Conservation (phyloP, 2,797 vertebrate species). For the Lepidocolaptes lacrymiger region DNA sequence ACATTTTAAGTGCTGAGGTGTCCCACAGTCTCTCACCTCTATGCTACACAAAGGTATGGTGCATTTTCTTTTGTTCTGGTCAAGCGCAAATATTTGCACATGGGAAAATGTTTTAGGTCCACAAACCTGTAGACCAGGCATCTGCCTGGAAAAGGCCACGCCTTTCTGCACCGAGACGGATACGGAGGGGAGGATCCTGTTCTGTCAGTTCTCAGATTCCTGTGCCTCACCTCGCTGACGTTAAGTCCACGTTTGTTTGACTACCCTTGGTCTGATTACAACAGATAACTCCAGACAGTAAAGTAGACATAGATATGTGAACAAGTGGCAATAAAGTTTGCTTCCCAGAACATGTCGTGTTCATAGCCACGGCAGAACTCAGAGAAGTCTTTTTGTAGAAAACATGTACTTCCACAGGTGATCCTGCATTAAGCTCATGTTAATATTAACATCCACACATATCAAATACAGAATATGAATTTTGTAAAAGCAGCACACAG, state of each 20-base stretch:
- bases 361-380: background rate
- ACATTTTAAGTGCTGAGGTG: constrained; percentile 76
- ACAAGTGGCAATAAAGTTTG: background rate
- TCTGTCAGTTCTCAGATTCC: constrained; percentile 58
- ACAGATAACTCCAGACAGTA: constrained; percentile 56
- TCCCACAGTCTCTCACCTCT: constrained; percentile 65
- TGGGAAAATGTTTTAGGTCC: constrained; percentile 64
- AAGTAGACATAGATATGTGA: background rate
- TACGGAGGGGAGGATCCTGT: constrained; percentile 73
- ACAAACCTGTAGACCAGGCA: constrained; percentile 72
- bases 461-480: background rate
- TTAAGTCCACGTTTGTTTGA: constrained; percentile 65
- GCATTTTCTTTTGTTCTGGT: constrained; percentile 69
- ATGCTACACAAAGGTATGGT: constrained; percentile 50
- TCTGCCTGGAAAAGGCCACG: constrained; percentile 75
- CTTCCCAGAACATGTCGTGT: background rate
- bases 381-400: background rate
- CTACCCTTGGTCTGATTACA: constrained; percentile 52
- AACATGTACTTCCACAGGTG: background rate
- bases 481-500: background rate
- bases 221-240: constrained; percentile 41
- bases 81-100: constrained; percentile 80
- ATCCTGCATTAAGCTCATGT: fast-evolving
- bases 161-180: constrained; percentile 72
- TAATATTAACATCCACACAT: background rate